These are phyloP conservation scores for Cisticola juncidis DNA, from an alignment of 2,113 vertebrate species.

Conservation along the genomic window DNA sequence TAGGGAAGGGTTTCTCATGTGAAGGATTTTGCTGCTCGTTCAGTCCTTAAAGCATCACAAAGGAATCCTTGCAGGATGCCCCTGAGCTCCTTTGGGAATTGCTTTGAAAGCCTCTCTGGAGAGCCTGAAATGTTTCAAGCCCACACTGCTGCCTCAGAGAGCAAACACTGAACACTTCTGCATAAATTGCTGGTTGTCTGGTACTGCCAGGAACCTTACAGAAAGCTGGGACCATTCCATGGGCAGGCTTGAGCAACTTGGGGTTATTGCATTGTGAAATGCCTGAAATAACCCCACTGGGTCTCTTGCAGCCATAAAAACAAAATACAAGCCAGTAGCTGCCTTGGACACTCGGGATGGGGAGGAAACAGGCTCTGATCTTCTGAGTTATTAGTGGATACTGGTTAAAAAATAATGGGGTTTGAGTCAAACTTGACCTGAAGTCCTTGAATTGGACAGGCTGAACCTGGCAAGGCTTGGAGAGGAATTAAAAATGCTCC, in stretches of 20 bases:
- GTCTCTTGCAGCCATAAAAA: not conserved
- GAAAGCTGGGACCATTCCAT: not conserved
- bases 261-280: not conserved
- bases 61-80: not conserved
- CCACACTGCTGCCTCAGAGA: accelerated
- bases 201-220: not conserved
- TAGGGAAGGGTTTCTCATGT: accelerated
- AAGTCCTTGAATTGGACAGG: not conserved
- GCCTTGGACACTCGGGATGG: not conserved
- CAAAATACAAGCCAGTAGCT: not conserved
- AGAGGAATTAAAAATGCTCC: not conserved
- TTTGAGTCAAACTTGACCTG: not conserved
- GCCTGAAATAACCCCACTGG: not conserved
- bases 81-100: not conserved
- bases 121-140: not conserved
- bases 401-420: not conserved
- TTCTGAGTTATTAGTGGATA: not conserved
- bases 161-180: not conserved
- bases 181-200: not conserved
- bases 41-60: not conserved
- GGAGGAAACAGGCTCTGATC: not conserved
- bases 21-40: not conserved
- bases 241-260: not conserved
- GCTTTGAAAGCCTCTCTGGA: not conserved
- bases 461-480: not conserved